A percentile compares a stretch with the other conserved stretches of the same genome.
phyloP scores from a whole-genome alignment of 1,140 invertebrate species.

The Leguminivora glycinivorella region DNA sequence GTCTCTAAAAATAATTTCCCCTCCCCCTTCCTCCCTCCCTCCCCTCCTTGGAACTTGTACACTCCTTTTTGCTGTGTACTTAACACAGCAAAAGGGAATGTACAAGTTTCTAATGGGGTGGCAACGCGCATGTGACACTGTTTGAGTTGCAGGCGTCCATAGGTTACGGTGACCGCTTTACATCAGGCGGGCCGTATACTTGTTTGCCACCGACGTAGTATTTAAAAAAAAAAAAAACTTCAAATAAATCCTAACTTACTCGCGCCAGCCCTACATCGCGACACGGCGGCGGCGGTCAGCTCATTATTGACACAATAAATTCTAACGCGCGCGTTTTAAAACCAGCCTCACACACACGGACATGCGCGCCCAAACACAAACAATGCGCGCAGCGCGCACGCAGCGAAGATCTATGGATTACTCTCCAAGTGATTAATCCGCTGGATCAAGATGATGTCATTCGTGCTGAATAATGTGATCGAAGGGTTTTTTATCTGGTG shows the following conservation, averaged over 20 bases:
- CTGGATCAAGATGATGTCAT: background rate
- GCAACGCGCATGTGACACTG: too few relatives aligned
- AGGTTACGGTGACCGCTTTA: too few relatives aligned
- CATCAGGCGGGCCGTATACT: too few relatives aligned
- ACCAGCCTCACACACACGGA: conserved; percentile 50
- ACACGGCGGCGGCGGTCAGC: conserved; percentile 38
- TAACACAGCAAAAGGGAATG: too few relatives aligned
- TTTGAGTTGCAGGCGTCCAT: too few relatives aligned
- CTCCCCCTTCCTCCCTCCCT: too few relatives aligned
- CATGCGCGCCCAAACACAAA: conserved; percentile 38
- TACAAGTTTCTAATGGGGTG: too few relatives aligned
- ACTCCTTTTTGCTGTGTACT: too few relatives aligned
- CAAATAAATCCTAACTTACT: background rate
- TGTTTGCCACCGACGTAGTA: too few relatives aligned
- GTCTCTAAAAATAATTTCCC: background rate
- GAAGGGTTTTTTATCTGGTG: background rate
- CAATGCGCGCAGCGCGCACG: conserved; percentile 28
- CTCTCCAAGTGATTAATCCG: background rate
- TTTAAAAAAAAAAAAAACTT: background rate
- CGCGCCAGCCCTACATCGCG: conserved; percentile 45
- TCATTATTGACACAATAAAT: conserved; percentile 76
- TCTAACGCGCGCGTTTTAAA: conserved; percentile 71
- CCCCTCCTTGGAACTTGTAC: too few relatives aligned
- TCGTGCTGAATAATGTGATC: background rate
- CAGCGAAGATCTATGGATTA: conserved; percentile 31